These are phyloP conservation scores for Metellina segmentata DNA, from an alignment of 2,888 invertebrate species.

Conservation along the genomic window DNA sequence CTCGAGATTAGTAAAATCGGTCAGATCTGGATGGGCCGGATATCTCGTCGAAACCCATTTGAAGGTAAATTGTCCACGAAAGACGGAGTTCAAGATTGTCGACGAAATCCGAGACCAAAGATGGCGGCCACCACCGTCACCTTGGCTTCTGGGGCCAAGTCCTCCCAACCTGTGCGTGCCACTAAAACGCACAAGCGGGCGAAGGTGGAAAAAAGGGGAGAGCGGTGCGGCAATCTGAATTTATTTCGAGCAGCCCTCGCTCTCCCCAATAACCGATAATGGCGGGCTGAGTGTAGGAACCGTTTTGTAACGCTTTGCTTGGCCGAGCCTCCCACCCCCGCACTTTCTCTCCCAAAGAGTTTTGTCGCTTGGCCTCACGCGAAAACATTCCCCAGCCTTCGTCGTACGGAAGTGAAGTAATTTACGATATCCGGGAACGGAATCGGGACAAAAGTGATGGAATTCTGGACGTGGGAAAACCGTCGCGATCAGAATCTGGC, in stretches of 20 bases:
- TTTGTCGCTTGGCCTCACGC: conserved; percentile 66
- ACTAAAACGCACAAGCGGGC: conserved; percentile 6
- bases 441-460: conserved; percentile 39
- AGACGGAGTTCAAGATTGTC: too few species aligned
- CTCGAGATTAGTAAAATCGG: too few species aligned
- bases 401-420: neutral
- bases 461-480: conserved; percentile 53
- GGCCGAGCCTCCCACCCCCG: neutral
- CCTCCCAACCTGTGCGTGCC: conserved; percentile 36
- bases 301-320: conserved; percentile 48
- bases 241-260: conserved; percentile 53
- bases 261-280: conserved; percentile 66
- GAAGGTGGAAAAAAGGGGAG: conserved; percentile 10
- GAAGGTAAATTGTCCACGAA: too few species aligned
- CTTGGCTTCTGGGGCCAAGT: neutral
- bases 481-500: conserved; percentile 10
- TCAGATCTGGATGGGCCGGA: too few species aligned
- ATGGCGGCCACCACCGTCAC: neutral
- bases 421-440: conserved; percentile 51
- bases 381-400: neutral
- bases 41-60: too few species aligned
- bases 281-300: conserved; percentile 22
- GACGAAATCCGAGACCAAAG: neutral
- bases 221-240: conserved; percentile 41
- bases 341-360: neutral